Conservation (phyloP, 2,797 vertebrate species). For the Myotis planiceps region DNA sequence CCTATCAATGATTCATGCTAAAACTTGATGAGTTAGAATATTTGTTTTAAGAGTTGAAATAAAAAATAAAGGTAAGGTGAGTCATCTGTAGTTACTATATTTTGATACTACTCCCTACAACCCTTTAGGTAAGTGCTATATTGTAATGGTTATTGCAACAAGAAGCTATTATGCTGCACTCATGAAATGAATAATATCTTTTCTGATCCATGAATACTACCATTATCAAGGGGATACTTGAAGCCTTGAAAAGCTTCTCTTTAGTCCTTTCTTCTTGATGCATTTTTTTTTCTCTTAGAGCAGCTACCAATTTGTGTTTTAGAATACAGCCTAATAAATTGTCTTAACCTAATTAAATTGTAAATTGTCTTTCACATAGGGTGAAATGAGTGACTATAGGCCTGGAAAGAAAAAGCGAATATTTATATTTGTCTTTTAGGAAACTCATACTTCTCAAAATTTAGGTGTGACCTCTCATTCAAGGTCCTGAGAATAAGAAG, state of each 20-base stretch:
- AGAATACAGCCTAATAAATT: constrained; percentile 2
- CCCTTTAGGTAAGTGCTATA: constrained; percentile 69
- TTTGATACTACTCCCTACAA: constrained; percentile 44
- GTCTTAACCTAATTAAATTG: neutral
- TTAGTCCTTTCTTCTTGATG: constrained; percentile 35
- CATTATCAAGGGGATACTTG: constrained; percentile 76
- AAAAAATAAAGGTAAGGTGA: neutral
- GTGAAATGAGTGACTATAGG: neutral
- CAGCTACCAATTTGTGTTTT: constrained; percentile 49
- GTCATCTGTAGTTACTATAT: neutral
- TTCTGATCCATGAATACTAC: constrained; percentile 75
- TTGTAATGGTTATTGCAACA: constrained; percentile 67
- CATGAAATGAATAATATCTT: constrained; percentile 71
- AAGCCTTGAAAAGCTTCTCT: constrained; percentile 77
- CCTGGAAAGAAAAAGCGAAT: neutral
- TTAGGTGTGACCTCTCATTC: neutral
- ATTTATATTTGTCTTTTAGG: constrained; percentile 16
- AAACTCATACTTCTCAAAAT: neutral
- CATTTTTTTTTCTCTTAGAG: neutral
- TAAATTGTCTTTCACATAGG: neutral
- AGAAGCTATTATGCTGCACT: constrained; percentile 71
- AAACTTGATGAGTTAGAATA: neutral
- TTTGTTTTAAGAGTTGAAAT: constrained; percentile 21
- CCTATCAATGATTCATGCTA: neutral
- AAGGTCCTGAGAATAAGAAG: neutral